Evolutionary conservation across 2,113 vertebrate species (phyloP).

Genomic region (Merops nubicus): DNA sequence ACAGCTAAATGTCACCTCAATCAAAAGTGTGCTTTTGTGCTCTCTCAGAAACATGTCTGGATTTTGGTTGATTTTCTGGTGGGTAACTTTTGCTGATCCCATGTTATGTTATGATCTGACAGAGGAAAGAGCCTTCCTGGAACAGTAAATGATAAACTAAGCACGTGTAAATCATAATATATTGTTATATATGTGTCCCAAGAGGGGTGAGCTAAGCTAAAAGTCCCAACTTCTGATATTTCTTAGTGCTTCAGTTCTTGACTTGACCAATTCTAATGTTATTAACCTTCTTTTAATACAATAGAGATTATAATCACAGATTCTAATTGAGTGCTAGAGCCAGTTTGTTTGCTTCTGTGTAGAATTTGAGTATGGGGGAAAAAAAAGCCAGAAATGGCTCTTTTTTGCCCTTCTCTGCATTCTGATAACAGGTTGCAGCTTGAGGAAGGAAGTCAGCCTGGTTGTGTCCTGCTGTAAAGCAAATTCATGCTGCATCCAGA

Average conservation of each 20-base stretch:
- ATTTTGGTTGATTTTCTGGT: not conserved
- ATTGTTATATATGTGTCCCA: not conserved
- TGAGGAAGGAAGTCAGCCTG: not conserved
- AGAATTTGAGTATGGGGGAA: not conserved
- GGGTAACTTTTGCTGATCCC: not conserved
- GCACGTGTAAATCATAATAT: not conserved
- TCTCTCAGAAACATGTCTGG: not conserved
- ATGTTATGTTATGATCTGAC: not conserved
- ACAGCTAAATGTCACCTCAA: not conserved
- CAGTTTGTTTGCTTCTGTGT: not conserved
- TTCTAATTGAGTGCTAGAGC: not conserved
- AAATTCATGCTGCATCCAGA: not conserved
- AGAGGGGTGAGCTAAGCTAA: not conserved
- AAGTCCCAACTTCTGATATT: not conserved
- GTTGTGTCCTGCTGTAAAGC: not conserved
- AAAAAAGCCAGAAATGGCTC: not conserved
- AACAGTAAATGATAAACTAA: not conserved
- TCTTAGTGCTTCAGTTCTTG: not conserved
- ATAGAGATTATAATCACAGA: not conserved
- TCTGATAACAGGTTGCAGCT: not conserved
- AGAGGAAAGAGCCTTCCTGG: not conserved
- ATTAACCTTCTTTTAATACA: not conserved
- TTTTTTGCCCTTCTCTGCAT: fast-evolving
- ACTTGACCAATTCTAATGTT: not conserved
- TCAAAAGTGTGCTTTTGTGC: not conserved